Conservation (phyloP, 2,797 vertebrate species). For the Kryptolebias ocellatus region DNA sequence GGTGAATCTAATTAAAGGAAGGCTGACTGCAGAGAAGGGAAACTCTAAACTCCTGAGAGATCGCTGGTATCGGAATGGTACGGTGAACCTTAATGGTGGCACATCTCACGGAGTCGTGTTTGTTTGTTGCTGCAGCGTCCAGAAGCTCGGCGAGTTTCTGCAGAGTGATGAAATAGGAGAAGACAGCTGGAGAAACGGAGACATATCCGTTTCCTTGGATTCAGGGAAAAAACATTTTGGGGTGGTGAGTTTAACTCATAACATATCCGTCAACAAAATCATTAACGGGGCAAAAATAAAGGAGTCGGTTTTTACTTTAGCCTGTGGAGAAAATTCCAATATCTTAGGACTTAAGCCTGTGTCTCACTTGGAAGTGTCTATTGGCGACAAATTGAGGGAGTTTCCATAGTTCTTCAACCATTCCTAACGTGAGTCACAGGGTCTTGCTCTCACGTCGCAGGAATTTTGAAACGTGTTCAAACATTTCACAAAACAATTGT, state of each 20-base stretch:
- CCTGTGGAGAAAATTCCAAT: too few species aligned
- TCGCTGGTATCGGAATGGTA: slow-evolving; percentile 16
- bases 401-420: too few species aligned
- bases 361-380: not conserved
- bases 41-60: slow-evolving; percentile 56
- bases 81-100: slow-evolving; percentile 8
- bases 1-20: slow-evolving; percentile 49
- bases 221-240: slow-evolving; percentile 88
- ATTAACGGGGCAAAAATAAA: not conserved
- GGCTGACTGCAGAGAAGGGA: slow-evolving; percentile 34
- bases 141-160: slow-evolving; percentile 96
- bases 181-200: slow-evolving; percentile 91
- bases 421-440: too few species aligned
- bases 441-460: too few species aligned
- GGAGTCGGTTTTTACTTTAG: not conserved
- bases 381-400: too few species aligned
- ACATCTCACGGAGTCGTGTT: slow-evolving; percentile 14
- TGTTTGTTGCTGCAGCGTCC: slow-evolving; percentile 82
- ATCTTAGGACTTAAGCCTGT: too few species aligned
- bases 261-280: not conserved
- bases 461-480: too few species aligned
- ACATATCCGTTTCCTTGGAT: slow-evolving; percentile 84
- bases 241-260: slow-evolving; percentile 80
- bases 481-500: too few species aligned
- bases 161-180: slow-evolving; percentile 97